Evolutionary conservation across 92 coral and sea anemone species (phyloP).

Genomic region (Montipora capitata): DNA sequence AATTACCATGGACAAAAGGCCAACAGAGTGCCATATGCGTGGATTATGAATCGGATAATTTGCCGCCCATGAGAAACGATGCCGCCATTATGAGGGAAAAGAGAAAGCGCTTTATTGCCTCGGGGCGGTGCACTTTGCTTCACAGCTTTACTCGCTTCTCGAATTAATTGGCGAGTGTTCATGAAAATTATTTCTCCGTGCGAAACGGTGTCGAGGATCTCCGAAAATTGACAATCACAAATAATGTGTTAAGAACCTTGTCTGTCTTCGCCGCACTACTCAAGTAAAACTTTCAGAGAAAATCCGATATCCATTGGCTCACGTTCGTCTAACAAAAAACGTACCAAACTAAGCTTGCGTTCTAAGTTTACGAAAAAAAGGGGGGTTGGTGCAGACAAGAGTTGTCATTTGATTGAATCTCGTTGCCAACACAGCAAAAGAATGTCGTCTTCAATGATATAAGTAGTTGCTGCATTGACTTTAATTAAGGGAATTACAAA

Average conservation of each 20-base stretch:
- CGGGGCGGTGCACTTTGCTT: slow-evolving; percentile 91
- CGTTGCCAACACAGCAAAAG: slow-evolving; percentile 83
- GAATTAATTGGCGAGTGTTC: slow-evolving; percentile 79
- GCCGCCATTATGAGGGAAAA: slow-evolving; percentile 79
- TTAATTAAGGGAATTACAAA: slow-evolving; percentile 89
- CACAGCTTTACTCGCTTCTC: slow-evolving; percentile 86
- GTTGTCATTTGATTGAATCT: slow-evolving; percentile 53
- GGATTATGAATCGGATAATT: slow-evolving; percentile 78
- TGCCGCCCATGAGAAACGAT: slow-evolving; percentile 79
- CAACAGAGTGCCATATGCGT: slow-evolving; percentile 86
- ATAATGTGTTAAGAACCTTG: too few relatives aligned
- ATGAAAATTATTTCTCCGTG: slow-evolving; percentile 22
- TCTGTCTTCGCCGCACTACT: too few relatives aligned
- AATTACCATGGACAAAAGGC: slow-evolving; percentile 92
- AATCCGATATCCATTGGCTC: too few relatives aligned
- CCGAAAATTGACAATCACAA: slow-evolving; percentile 32
- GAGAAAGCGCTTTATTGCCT: slow-evolving; percentile 59
- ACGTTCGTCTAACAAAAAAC: too few relatives aligned
- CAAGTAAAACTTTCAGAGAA: too few relatives aligned
- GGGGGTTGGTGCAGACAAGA: not conserved
- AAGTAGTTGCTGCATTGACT: slow-evolving; percentile 87
- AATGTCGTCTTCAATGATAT: slow-evolving; percentile 87
- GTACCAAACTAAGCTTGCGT: slow-evolving; percentile 18
- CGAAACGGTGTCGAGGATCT: slow-evolving; percentile 21
- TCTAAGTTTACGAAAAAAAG: slow-evolving; percentile 25